Conservation (phyloP, 2,797 vertebrate genomes). For the Danio aesculapii region DNA sequence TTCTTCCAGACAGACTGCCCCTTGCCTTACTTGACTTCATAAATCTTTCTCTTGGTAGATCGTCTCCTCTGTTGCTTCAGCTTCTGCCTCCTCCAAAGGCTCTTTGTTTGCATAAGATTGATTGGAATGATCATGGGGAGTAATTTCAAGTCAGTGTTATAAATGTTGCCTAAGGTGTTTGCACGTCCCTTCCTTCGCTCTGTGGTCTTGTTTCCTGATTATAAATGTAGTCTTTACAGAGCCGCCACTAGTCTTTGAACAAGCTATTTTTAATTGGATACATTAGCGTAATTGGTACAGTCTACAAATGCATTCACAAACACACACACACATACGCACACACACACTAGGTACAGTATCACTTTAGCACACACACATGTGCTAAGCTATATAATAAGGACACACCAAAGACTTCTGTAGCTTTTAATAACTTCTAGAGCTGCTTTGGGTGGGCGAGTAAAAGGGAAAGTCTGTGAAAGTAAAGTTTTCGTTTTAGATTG, state of each 20-base stretch:
- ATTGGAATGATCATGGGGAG: conserved; percentile 40
- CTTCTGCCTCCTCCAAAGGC: neutral
- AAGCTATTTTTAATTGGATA: conserved; percentile 63
- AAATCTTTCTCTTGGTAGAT: conserved; percentile 22
- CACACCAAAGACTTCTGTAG: neutral
- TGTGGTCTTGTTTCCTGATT: conserved; percentile 53
- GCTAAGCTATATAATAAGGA: neutral
- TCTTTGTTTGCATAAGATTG: conserved; percentile 41
- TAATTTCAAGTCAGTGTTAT: conserved; percentile 43
- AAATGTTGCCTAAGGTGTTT: conserved; percentile 53
- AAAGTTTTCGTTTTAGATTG: neutral
- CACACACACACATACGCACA: neutral
- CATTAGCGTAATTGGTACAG: conserved; percentile 62
- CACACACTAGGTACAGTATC: neutral
- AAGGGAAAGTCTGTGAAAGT: neutral
- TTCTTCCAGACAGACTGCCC: conserved; percentile 6
- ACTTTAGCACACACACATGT: neutral
- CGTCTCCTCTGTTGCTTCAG: conserved; percentile 10
- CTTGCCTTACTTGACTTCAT: conserved; percentile 3
- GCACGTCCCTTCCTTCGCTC: conserved; percentile 18
- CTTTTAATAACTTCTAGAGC: neutral
- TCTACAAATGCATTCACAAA: conserved; percentile 18
- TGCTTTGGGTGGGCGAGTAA: neutral
- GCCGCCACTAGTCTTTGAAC: conserved; percentile 55
- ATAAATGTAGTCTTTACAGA: conserved; percentile 61